Conservation (phyloP, 1,140 invertebrate genomes). For the Anoplophora glabripennis region DNA sequence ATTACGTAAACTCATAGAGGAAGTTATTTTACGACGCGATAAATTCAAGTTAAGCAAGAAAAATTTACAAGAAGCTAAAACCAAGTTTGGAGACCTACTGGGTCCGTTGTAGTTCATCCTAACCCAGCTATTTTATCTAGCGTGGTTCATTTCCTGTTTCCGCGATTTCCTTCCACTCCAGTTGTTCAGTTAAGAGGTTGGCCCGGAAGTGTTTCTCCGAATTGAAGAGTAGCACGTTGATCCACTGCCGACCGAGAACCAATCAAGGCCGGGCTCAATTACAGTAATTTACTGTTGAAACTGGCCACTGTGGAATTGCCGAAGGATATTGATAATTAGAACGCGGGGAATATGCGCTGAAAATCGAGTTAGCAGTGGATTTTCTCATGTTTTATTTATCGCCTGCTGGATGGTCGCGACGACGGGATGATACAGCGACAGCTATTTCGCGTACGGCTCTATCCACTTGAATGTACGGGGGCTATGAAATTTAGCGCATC, state of each 20-base stretch:
- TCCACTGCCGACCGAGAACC: slow-evolving; percentile 12
- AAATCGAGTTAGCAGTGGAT: too few species aligned
- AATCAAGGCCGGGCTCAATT: slow-evolving; percentile 22
- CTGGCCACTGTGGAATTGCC: slow-evolving; percentile 1
- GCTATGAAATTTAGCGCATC: too few species aligned
- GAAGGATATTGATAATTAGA: slow-evolving; percentile 11
- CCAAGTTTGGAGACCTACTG: too few species aligned
- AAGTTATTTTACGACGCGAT: too few species aligned
- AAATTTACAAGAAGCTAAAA: too few species aligned
- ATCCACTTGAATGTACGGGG: too few species aligned
- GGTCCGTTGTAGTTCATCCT: neutral
- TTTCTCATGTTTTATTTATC: too few species aligned
- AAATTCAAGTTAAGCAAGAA: too few species aligned
- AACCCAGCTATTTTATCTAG: slow-evolving; percentile 24
- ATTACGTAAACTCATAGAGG: too few species aligned
- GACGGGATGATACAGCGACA: too few species aligned
- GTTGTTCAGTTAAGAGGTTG: slow-evolving; percentile 26
- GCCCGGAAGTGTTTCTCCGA: slow-evolving; percentile 16
- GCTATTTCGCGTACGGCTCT: too few species aligned
- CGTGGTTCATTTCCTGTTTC: slow-evolving; percentile 30
- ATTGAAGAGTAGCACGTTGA: slow-evolving; percentile 6
- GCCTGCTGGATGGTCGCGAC: too few species aligned
- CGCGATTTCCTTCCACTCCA: slow-evolving; percentile 28
- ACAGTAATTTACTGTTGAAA: slow-evolving; percentile 24
- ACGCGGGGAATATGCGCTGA: neutral